phyloP scores from a whole-genome alignment of 2,888 invertebrate genomes.

The Scaptomyza reducta region DNA sequence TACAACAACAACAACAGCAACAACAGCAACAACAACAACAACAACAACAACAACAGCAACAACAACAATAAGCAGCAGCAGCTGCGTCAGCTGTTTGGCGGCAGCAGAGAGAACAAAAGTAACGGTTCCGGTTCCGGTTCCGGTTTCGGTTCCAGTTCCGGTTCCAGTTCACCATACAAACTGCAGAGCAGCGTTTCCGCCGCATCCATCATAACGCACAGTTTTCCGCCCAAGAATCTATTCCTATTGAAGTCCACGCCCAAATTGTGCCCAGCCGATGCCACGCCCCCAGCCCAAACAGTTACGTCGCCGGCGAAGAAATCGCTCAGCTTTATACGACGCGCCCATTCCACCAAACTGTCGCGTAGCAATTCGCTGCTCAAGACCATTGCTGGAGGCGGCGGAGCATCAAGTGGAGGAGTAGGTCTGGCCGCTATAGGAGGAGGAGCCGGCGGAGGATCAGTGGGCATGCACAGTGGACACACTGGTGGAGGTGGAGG shows the following conservation, averaged over 20 bases:
- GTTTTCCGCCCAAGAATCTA: slow-evolving; percentile 84
- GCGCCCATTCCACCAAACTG: slow-evolving; percentile 90
- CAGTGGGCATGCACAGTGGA: slow-evolving; percentile 13
- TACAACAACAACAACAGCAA: slow-evolving; percentile 23
- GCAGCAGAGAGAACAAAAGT: slow-evolving; percentile 61
- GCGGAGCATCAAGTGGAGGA: neutral
- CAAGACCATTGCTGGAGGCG: slow-evolving; percentile 81
- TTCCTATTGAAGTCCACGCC: slow-evolving; percentile 83
- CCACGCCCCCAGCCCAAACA: slow-evolving; percentile 51
- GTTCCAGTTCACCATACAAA: slow-evolving; percentile 52
- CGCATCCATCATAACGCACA: slow-evolving; percentile 78
- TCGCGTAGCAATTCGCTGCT: slow-evolving; percentile 88
- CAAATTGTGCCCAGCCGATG: slow-evolving; percentile 32
- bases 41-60: slow-evolving; percentile 19
- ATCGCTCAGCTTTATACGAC: slow-evolving; percentile 88
- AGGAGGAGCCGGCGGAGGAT: neutral
- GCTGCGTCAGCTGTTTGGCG: slow-evolving; percentile 72
- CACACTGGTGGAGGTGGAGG: neutral
- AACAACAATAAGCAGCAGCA: slow-evolving; percentile 41
- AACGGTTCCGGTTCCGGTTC: slow-evolving; percentile 8
- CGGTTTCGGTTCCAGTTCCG: slow-evolving; percentile 9
- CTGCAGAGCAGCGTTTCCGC: slow-evolving; percentile 66
- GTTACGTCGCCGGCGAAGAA: slow-evolving; percentile 85
- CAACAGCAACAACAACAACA: slow-evolving; percentile 14
- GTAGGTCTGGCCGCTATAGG: neutral